Conservation (phyloP, 2,113 vertebrate genomes). For the Nannobrachium achirus region DNA sequence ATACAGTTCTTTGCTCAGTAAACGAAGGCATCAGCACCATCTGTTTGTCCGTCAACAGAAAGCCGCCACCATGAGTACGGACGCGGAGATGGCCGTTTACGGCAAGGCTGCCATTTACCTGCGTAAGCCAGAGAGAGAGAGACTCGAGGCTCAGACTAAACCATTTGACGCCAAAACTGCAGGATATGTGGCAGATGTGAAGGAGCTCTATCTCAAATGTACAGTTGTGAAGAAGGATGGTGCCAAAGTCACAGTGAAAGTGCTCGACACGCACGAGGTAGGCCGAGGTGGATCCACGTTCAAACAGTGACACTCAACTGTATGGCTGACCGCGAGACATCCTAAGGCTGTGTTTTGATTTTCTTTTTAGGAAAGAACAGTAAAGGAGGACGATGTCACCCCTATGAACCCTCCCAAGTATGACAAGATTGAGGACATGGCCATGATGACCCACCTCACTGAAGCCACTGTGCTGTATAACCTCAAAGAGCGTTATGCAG, state of each 20-base stretch:
- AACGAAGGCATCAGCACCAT: no score
- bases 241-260: constrained; percentile 60
- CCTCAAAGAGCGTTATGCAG: constrained; percentile 84
- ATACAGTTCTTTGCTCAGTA: no score
- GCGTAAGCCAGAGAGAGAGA: constrained; percentile 70
- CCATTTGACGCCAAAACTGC: constrained; percentile 68
- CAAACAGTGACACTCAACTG: not conserved
- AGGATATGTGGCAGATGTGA: constrained; percentile 51
- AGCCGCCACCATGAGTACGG: constrained; percentile 67
- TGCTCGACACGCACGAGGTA: constrained; percentile 50
- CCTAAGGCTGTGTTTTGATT: no score
- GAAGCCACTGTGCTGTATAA: constrained; percentile 84
- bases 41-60: constrained; percentile 2
- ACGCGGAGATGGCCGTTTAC: constrained; percentile 66
- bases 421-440: constrained; percentile 86
- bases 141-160: constrained; percentile 63
- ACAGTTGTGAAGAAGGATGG: constrained; percentile 57
- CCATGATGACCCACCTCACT: constrained; percentile 85
- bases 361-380: not conserved
- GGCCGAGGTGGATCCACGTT: constrained; percentile 9
- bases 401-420: constrained; percentile 82
- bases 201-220: constrained; percentile 65
- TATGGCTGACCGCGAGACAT: no score
- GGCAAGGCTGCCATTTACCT: constrained; percentile 70
- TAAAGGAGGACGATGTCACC: constrained; percentile 1